These are phyloP conservation scores for Monomorium pharaonis DNA, from an alignment of 1,140 invertebrate genomes.

Conservation along the genomic window DNA sequence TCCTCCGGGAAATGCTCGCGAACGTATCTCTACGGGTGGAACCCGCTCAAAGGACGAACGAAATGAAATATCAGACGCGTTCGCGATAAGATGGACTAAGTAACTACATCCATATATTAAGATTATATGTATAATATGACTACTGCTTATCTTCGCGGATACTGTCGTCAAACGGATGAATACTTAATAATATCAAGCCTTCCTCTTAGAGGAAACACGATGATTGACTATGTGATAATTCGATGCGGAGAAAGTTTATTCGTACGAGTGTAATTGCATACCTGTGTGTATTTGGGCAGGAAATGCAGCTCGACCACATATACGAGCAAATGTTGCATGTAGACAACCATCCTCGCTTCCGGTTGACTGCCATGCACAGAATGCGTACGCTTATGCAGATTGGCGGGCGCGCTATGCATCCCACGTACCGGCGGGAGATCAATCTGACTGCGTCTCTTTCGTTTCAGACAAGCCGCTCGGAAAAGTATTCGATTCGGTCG, in stretches of 20 bases:
- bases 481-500: constrained; percentile 60
- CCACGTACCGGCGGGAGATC: constrained; percentile 70
- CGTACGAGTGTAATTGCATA: constrained; percentile 47
- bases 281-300: constrained; percentile 44
- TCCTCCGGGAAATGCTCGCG: constrained; percentile 9
- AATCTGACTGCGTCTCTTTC: constrained; percentile 74
- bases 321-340: constrained; percentile 57
- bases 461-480: constrained; percentile 48
- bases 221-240: constrained; percentile 28
- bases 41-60: constrained; percentile 22
- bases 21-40: constrained; percentile 2
- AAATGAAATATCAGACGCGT: constrained; percentile 36
- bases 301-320: constrained; percentile 65
- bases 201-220: constrained; percentile 13
- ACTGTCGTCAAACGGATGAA: not conserved
- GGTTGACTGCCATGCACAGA: constrained; percentile 78
- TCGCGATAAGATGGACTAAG: constrained; percentile 40
- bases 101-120: constrained; percentile 31
- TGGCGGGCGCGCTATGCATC: constrained; percentile 71
- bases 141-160: not conserved
- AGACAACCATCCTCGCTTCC: constrained; percentile 76
- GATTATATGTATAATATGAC: not conserved
- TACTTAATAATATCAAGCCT: not conserved
- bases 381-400: constrained; percentile 79
- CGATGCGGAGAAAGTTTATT: constrained; percentile 52